Base-by-base conservation (phyloP, 2,888 invertebrate genomes). In the Folsomia manolachei region DNA sequence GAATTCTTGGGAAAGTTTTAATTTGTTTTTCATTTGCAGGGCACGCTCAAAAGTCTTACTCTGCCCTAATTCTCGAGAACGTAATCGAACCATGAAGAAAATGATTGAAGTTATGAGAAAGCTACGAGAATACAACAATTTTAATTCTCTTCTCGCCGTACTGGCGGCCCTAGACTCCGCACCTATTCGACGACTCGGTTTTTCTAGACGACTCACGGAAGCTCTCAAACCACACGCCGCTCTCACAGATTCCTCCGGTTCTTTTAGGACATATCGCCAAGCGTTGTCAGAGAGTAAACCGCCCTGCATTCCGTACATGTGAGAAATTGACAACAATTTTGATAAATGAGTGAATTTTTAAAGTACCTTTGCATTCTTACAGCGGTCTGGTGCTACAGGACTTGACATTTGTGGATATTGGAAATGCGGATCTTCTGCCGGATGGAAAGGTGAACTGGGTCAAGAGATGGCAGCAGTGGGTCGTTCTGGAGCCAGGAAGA, bases 231-330 rank as follows among this genome's bases (percentile, higher is more conserved):
- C 97, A 83, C 96, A 97, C 85, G 94, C 95, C 84, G 92, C 93
- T 69, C 89, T 99, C 76, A 98, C 99, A 81, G 98, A 99, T 86
- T 95, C 95, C 79, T 94, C 95, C n/a, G 94, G 94, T 53, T 97
- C 97, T 81, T 99, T 99, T 87, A 88, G 95, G 81, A 93, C 95
- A n/a, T 99, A 99, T 84, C 87, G 99, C 70, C 93, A 92, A 84
- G 95, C 97, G 63, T 86, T 99, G 79, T 91, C 94, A 2, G 95
- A 96, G 83, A 95, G 97, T 2, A 92, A 93, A 83, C 97, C 98
- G 39, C 99, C 99, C 39, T 98, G 98, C 84, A 97, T 99, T 86
- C 99, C 99, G 1, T 99, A 99, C 85, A 96, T 99, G 97, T 97
- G 86, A 89, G 92, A 88, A 67, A n/a, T n/a, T n/a, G n/a, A n/a